A percentile compares a stretch with the other conserved stretches of the same genome.
These are phyloP conservation scores for Nomada fabriciana DNA, from an alignment of 2,888 invertebrate species.

Conservation along the genomic window DNA sequence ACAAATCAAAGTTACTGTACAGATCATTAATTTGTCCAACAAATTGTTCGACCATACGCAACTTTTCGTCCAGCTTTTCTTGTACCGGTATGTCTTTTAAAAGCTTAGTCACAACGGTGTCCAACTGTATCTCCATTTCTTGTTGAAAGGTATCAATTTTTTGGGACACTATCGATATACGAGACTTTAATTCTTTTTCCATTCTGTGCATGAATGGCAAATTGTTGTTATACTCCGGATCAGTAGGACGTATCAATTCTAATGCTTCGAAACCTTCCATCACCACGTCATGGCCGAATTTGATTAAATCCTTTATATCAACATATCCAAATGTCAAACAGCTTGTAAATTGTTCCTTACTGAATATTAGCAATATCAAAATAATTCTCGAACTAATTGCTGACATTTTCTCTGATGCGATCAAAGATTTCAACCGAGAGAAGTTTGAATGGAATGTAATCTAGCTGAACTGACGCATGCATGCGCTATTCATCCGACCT, in stretches of 20 bases:
- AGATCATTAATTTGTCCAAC: conserved; percentile 64
- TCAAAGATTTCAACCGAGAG: not conserved
- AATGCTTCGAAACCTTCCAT: conserved; percentile 74
- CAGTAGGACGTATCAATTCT: conserved; percentile 62
- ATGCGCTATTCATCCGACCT: conserved; percentile 5
- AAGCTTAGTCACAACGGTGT: conserved; percentile 63
- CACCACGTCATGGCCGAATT: conserved; percentile 72
- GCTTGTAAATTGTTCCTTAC: not conserved
- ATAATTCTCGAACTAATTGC: conserved; percentile 8
- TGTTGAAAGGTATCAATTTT: conserved; percentile 75
- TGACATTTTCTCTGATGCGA: conserved; percentile 14
- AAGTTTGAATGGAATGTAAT: not conserved
- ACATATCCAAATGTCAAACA: conserved; percentile 62
- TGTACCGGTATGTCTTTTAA: conserved; percentile 84
- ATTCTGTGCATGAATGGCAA: conserved; percentile 87
- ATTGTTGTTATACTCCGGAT: conserved; percentile 81
- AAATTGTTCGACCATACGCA: conserved; percentile 87
- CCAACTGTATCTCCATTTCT: conserved; percentile 62
- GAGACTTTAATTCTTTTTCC: conserved; percentile 84
- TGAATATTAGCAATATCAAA: conserved; percentile 28
- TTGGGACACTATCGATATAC: conserved; percentile 70
- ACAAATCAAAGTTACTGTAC: conserved; percentile 82
- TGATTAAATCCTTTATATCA: conserved; percentile 75
- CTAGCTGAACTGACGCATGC: not conserved
- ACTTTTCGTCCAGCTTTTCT: conserved; percentile 86